Evolutionary conservation across 1,140 invertebrate species (phyloP).

Genomic region (Drosophila sechellia): DNA sequence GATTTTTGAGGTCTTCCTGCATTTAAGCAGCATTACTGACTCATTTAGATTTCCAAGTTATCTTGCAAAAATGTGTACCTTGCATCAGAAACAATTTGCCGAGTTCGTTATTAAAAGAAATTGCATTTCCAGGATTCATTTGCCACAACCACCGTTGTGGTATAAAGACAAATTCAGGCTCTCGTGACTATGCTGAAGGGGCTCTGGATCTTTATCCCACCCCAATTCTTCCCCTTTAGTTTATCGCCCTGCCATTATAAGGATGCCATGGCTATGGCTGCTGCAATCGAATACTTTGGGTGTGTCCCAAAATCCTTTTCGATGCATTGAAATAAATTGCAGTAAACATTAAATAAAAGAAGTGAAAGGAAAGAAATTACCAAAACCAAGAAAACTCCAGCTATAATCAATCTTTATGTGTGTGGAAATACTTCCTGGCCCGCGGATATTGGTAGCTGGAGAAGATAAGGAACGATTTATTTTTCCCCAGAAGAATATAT

Average conservation of each 20-base stretch:
- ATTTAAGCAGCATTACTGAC: no score
- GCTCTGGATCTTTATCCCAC: slow-evolving; percentile 11
- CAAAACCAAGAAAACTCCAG: slow-evolving; percentile 47
- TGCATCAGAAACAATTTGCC: background rate
- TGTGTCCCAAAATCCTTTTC: slow-evolving; percentile 58
- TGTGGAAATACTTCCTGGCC: slow-evolving; percentile 62
- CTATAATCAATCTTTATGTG: slow-evolving; percentile 79
- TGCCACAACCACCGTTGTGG: slow-evolving; percentile 20
- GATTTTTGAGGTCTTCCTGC: background rate
- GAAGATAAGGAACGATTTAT: background rate
- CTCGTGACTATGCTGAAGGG: slow-evolving; percentile 6
- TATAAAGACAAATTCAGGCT: slow-evolving; percentile 5
- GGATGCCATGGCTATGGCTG: slow-evolving; percentile 29
- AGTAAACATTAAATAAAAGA: slow-evolving; percentile 53
- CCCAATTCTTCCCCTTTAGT: slow-evolving; percentile 6
- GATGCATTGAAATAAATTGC: slow-evolving; percentile 75
- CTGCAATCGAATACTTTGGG: slow-evolving; percentile 38
- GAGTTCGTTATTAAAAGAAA: slow-evolving; percentile 31
- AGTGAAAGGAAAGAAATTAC: slow-evolving; percentile 28
- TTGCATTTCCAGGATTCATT: slow-evolving; percentile 40
- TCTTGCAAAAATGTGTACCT: background rate
- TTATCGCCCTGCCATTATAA: slow-evolving; percentile 37
- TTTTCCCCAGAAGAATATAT: slow-evolving; percentile 11
- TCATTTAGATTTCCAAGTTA: background rate
- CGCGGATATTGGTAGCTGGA: no score